Base-by-base conservation (phyloP, 2,113 vertebrate species). In the Genyomyrus donnyi region DNA sequence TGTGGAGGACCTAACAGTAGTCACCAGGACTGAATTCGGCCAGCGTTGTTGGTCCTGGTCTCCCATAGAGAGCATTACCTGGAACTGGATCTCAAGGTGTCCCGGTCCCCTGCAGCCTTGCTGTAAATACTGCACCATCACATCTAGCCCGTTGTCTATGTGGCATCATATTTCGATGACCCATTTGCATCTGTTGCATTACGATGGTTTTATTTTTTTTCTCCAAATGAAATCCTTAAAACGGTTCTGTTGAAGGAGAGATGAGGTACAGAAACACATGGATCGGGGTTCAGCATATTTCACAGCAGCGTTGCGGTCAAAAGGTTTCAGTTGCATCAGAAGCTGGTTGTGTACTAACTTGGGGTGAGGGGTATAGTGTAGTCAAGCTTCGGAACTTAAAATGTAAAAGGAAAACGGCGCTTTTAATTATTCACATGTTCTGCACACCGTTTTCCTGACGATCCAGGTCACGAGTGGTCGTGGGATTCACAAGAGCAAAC, bases 311-410 rank as follows among this genome's bases (percentile, higher is more conserved):
- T 56, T 93, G 92, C 93, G 95, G 94, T 94, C 90, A 92, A 74
- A 88, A 92, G 93, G 95, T 94, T 94, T 96, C 95, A 93, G 95
- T 96, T 95, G 5, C 92, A 95, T 95, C 94, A 94, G 93, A 94
- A 93, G 94, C 94, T 90, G 93, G 93, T 93, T 94, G 94, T 93
- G 94, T 94, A 91, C n/a, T 27, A 24, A 86, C 48, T 31, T 53
- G 50, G 85, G 17, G 50, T 15, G 93, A 92, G 91, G 93, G 94
- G 88, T 91, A 89, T 91, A 92, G 94, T 93, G 93, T 94, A 94
- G 95, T 96, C 93, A 94, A 93, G 93, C 94, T 93, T 95, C 93
- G 95, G 95, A 96, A 96, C 94, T 94, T 91, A 10, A 95, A 94
- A 96, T 96, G 94, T 95, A 93, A 96, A 93, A 92, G 91, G 92